Evolutionary conservation across 2,797 vertebrate species (phyloP).

Genomic region (Okamejei kenojei): DNA sequence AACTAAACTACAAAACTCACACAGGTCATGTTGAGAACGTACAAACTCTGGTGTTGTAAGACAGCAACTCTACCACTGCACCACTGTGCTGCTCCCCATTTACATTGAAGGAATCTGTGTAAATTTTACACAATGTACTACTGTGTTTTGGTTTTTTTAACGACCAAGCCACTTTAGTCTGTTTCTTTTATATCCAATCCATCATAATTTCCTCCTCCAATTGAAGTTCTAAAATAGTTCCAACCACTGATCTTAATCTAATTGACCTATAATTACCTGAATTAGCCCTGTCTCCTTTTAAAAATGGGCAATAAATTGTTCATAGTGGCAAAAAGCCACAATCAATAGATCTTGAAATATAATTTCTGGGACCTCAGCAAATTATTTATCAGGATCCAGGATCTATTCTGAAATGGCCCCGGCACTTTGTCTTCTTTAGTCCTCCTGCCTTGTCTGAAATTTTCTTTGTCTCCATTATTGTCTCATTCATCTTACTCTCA

Average conservation of each 20-base stretch:
- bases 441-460: background rate
- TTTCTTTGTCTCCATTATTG: background rate
- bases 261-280: background rate
- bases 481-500: background rate
- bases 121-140: too few relatives aligned
- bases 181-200: background rate
- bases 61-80: too few relatives aligned
- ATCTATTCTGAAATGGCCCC: background rate
- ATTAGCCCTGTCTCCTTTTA: background rate
- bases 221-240: background rate
- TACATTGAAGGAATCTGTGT: background rate
- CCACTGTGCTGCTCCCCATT: background rate
- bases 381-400: background rate
- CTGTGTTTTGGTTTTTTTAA: background rate
- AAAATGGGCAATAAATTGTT: background rate
- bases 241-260: background rate
- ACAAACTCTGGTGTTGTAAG: too few relatives aligned
- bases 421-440: background rate
- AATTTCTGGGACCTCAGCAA: background rate
- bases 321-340: background rate
- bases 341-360: background rate
- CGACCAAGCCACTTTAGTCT: too few relatives aligned
- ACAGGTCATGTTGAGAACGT: too few relatives aligned
- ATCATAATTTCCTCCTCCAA: conserved; percentile 18
- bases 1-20: too few relatives aligned